Evolutionary conservation across 2,797 vertebrate genomes (phyloP).

Genomic region (Epinephelus malabaricus): DNA sequence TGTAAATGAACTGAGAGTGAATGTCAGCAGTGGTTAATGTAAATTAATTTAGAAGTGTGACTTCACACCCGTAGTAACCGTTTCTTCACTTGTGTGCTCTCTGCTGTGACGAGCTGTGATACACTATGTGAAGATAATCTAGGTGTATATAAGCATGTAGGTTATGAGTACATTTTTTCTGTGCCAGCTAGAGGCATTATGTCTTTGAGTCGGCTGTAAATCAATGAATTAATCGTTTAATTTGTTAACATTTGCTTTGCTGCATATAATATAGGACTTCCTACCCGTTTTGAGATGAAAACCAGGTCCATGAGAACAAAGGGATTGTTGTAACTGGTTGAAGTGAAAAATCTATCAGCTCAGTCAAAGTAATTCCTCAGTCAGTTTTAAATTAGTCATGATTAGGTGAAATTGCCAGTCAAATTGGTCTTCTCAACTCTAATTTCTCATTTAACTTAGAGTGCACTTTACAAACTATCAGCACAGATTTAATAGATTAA

Average conservation of each 20-base stretch:
- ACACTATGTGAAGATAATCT: background rate
- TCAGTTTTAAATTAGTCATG: constrained; percentile 50
- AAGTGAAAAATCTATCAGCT: constrained; percentile 22
- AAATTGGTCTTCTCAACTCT: constrained; percentile 48
- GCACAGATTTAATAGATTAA: constrained; percentile 43
- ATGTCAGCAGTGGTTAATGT: background rate
- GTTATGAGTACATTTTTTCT: background rate
- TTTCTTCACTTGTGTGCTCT: background rate
- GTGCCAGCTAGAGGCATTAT: too few species aligned
- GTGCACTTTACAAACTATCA: constrained; percentile 53
- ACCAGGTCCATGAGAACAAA: constrained; percentile 4
- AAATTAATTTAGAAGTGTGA: background rate
- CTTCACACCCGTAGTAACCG: background rate
- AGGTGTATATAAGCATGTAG: background rate
- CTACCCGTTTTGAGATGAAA: background rate
- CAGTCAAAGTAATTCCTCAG: constrained; percentile 22
- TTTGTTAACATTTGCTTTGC: background rate
- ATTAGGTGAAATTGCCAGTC: constrained; percentile 61
- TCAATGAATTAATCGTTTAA: background rate
- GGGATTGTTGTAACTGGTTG: background rate
- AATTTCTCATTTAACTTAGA: constrained; percentile 55
- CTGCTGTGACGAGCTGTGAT: background rate
- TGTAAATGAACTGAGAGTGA: background rate
- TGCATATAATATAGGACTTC: too few species aligned
- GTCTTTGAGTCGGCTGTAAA: background rate